A percentile compares a stretch with the other conserved stretches of the same genome.
These are phyloP conservation scores for Trialeurodes vaporariorum DNA, from an alignment of 1,140 invertebrate genomes.

Conservation along the genomic window DNA sequence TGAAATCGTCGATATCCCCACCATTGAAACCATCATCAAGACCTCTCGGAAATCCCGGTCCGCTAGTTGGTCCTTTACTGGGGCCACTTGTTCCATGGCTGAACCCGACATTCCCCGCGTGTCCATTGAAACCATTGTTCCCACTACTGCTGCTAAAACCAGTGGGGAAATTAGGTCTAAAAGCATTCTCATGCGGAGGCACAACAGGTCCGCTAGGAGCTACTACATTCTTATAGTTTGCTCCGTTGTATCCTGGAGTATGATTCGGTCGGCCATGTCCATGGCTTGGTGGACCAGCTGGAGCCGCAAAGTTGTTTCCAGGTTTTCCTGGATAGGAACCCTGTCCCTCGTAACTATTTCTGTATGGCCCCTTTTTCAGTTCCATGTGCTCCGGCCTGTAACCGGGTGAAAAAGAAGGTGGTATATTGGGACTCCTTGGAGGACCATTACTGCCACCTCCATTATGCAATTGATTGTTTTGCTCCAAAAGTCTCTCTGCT, in stretches of 20 bases:
- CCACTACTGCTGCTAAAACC: neutral
- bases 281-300: neutral
- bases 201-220: neutral
- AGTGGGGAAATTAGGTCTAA: neutral
- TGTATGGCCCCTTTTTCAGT: neutral
- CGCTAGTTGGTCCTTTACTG: neutral
- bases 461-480: neutral
- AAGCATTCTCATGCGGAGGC: neutral
- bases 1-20: conserved; percentile 17
- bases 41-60: neutral
- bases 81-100: neutral
- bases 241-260: neutral
- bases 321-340: neutral
- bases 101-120: neutral
- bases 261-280: neutral
- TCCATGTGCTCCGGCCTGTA: neutral
- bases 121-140: neutral
- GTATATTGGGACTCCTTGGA: neutral
- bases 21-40: neutral
- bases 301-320: neutral
- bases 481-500: neutral
- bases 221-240: neutral
- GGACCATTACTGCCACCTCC: neutral
- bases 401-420: neutral
- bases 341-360: neutral